Conservation (phyloP, 2,113 vertebrate genomes). For the Lycocorax pyrrhopterus region DNA sequence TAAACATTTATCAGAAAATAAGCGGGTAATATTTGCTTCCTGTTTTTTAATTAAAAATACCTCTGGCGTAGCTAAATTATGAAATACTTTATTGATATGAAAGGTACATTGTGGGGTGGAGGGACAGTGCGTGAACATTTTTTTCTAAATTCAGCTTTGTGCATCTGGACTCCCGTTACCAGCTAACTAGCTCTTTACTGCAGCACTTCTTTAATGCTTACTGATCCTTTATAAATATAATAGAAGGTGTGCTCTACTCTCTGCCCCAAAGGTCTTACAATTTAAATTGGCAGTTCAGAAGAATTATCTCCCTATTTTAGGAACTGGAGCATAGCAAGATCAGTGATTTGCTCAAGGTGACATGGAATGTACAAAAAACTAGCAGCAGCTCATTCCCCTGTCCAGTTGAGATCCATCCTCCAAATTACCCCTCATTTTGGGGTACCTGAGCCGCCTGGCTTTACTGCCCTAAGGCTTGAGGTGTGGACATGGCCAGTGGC, state of each 20-base stretch:
- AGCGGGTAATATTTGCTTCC: not conserved
- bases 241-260: slow-evolving; percentile 5
- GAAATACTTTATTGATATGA: not conserved
- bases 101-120: not conserved
- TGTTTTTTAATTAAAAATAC: not conserved
- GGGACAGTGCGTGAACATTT: not conserved
- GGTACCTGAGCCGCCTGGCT: not conserved
- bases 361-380: slow-evolving; percentile 63
- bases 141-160: not conserved
- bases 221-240: slow-evolving; percentile 35
- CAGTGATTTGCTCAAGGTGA: slow-evolving; percentile 59
- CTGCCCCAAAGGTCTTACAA: slow-evolving; percentile 58
- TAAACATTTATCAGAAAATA: not conserved
- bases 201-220: slow-evolving; percentile 1
- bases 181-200: not conserved
- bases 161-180: not conserved
- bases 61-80: not conserved
- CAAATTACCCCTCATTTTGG: not conserved
- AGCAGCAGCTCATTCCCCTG: slow-evolving; percentile 55
- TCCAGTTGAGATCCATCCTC: not conserved
- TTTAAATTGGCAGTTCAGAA: slow-evolving; percentile 68
- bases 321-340: slow-evolving; percentile 47
- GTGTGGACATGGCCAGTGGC: not conserved
- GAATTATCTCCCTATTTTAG: slow-evolving; percentile 69
- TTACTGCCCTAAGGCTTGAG: not conserved